Evolutionary conservation across 1,140 invertebrate species (phyloP).

Genomic region (Drosophila lacteicornis): DNA sequence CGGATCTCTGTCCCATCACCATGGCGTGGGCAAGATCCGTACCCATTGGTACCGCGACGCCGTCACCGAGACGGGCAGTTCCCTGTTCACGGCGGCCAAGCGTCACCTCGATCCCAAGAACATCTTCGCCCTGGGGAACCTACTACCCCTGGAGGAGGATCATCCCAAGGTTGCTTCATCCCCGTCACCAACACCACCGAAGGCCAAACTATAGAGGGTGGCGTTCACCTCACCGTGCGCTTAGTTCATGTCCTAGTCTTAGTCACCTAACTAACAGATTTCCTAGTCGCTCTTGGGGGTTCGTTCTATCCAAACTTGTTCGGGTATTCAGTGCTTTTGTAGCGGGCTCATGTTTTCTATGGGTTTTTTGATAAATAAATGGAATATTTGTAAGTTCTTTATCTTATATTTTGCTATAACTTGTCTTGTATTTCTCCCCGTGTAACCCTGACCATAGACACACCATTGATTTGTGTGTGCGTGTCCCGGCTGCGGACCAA

Average conservation of each 20-base stretch:
- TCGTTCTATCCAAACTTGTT: conserved; percentile 27
- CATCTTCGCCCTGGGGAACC: conserved; percentile 95
- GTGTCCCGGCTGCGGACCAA: conserved; percentile 42
- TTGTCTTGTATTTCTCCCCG: background rate
- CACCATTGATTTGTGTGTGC: conserved; percentile 39
- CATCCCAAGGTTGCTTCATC: background rate
- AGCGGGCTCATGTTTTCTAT: conserved; percentile 70
- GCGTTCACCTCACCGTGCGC: background rate
- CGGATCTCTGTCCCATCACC: conserved; percentile 98
- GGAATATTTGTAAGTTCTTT: conserved; percentile 59
- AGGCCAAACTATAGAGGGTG: conserved; percentile 74
- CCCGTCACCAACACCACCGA: conserved; percentile 30
- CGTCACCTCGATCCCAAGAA: conserved; percentile 95
- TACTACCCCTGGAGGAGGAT: conserved; percentile 82
- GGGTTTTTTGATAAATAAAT: conserved; percentile 79
- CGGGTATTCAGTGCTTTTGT: conserved; percentile 43
- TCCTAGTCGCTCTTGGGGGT: conserved; percentile 50
- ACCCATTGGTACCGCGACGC: conserved; percentile 92
- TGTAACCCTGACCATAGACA: conserved; percentile 28
- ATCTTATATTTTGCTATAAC: background rate
- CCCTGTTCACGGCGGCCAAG: conserved; percentile 93
- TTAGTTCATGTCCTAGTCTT: conserved; percentile 65
- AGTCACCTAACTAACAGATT: conserved; percentile 33
- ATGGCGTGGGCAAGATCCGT: conserved; percentile 97
- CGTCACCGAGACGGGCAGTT: conserved; percentile 91